Evolutionary conservation across 2,797 vertebrate genomes (phyloP), one percentile per base, ranked within the genome.

Genomic region (Luscinia megarhynchos): DNA sequence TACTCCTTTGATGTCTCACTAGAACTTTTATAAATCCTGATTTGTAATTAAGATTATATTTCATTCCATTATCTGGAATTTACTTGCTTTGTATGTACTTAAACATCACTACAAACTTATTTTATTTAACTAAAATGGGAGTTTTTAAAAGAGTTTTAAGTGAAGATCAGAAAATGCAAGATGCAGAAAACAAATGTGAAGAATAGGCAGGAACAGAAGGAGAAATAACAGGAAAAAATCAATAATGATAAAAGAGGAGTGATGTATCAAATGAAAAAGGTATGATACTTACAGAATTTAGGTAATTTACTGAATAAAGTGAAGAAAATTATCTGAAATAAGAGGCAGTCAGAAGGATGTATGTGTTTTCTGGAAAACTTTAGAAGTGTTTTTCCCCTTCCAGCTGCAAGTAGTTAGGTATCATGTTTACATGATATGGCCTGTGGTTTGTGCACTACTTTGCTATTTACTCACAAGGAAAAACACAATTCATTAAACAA

Each of bases 391-490:
- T 85, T 80, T 9, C 34, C 17, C 30, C 38, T 88, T 85, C 69
- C 26, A 85, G 46, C 24, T 80, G 32, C 46, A 91, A 77, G n/a
- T 82, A 84, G 75, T 88, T 87, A 84, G 26, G 29, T 74, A 19
- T 63, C 81, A 67, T 61, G 48, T 91, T 93, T 67, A 66, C 68
- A 48, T 70, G 74, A 89, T 75, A 87, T 5, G 15, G 57, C 26
- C 45, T 76, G 54, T 76, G 53, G 26, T 84, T 93, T 92, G 45
- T 53, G 36, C 64, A 36, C 58, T 87, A 11, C 61, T 95, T 72
- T 85, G n/a, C 68, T 91, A 83, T 72, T 93, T 90, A 84, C 68
- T 93, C 77, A 70, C n/a, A 83, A 67, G 57, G n/a, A 91, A 74
- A 54, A 84, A 30, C 17, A 69, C 40, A 41, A 57, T 80, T 85